Evolutionary conservation across 2,888 invertebrate genomes (phyloP), one percentile per base, ranked within the genome.

Genomic region (Tinea pellionella): DNA sequence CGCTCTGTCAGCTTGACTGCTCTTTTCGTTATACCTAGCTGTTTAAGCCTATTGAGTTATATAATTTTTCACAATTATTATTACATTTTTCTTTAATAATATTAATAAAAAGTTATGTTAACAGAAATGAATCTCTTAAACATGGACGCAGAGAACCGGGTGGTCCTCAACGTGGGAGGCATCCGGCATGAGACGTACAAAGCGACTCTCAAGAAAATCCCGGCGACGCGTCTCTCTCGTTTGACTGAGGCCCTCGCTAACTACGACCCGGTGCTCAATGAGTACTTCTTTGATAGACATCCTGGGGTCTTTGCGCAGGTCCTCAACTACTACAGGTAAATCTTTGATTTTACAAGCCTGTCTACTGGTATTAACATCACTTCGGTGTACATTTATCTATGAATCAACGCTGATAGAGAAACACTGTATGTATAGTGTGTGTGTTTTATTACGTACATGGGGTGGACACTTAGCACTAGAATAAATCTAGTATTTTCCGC

Each of bases 271-370:
- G 96, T 99, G 73, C 92, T 99, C 72, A 99, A 99, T 87, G 99
- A 99, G 89, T 99, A 98, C 90, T 99, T 99, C 91, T 99, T 99
- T 89, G 99, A 98, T 87, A 89, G 97, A 68, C 98, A 98, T 88
- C 98, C 98, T 32, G 98, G 97, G 60, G 98, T 90, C 68, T 98
- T 98, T 85, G 97, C 97, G 61, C 98, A 98, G 89, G 95, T 96
- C 71, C 92, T 96, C 73, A 99, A 99, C 85, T 99, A 99, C 84
- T 99, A 99, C 89, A 93, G 96, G 91, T 93, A 71, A 76, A 67
- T 37, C 2, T 37, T 63, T n/a, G n/a, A n/a, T n/a, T 7, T 43
- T 0, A 8, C n/a, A 13, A 42, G 8, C 7, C 6, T 24, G 6
- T 6, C 24, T 24, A 24, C 24, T 24, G 6, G 24, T 24, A 24